phyloP scores from a whole-genome alignment of 2,797 vertebrate species.

The Micrastur ruficollis region DNA sequence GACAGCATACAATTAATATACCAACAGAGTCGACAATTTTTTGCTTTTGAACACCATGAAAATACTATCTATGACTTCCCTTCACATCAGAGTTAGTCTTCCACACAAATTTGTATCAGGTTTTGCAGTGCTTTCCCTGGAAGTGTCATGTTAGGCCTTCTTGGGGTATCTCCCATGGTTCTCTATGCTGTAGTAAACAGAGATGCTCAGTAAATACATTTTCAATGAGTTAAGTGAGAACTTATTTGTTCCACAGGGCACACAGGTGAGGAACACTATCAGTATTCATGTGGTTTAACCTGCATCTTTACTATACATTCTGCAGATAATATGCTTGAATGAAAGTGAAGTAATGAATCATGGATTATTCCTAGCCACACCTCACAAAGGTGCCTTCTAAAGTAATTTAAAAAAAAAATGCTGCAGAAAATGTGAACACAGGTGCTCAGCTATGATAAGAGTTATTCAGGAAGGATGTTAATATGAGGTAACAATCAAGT shows the following conservation, averaged over 20 bases:
- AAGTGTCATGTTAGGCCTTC: background rate
- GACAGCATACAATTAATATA: background rate
- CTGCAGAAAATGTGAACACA: background rate
- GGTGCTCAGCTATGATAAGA: background rate
- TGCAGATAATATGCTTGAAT: background rate
- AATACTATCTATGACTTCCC: background rate
- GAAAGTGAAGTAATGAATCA: background rate
- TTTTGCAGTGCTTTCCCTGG: background rate
- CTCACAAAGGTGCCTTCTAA: background rate
- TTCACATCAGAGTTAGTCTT: background rate
- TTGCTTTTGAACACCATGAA: too few relatives aligned
- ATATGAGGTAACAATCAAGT: background rate
- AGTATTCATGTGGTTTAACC: background rate
- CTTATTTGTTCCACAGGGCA: background rate
- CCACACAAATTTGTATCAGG: background rate
- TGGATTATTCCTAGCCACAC: background rate
- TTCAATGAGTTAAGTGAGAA: background rate
- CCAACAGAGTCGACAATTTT: background rate
- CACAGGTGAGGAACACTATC: background rate
- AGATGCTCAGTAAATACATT: background rate
- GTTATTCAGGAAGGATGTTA: background rate
- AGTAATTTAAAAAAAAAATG: background rate
- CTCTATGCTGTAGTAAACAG: background rate
- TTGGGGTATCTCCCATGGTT: background rate
- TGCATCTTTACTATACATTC: background rate